Conservation (phyloP, 2,888 invertebrate genomes). For the Euspilapteryx auroguttella region DNA sequence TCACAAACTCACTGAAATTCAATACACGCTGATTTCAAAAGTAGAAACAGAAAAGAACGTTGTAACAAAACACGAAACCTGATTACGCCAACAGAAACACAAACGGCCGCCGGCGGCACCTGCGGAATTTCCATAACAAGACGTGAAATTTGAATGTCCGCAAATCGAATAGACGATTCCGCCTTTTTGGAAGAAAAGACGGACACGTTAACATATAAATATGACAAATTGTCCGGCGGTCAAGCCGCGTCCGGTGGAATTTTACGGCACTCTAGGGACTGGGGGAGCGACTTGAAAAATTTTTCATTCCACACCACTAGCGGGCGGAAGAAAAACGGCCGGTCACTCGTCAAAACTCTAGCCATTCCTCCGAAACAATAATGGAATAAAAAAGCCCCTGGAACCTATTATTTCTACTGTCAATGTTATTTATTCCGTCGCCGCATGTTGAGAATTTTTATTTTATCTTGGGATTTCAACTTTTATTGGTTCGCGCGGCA, state of each 20-base stretch:
- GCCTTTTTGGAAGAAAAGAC: slow-evolving; percentile 60
- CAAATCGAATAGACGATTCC: slow-evolving; percentile 54
- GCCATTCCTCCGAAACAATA: slow-evolving; percentile 62
- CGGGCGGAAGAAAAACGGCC: slow-evolving; percentile 46
- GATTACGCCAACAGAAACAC: slow-evolving; percentile 9
- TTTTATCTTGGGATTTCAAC: slow-evolving; percentile 49
- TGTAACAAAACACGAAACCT: slow-evolving; percentile 9
- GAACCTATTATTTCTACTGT: slow-evolving; percentile 46
- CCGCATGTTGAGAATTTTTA: slow-evolving; percentile 52
- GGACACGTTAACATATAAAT: slow-evolving; percentile 61
- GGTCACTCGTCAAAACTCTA: slow-evolving; percentile 59
- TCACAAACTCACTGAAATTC: too few species aligned
- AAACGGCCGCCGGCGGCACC: slow-evolving; percentile 33
- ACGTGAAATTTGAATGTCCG: slow-evolving; percentile 56
- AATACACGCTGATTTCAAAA: too few species aligned
- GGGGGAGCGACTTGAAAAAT: slow-evolving; percentile 55
- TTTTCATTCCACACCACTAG: slow-evolving; percentile 53
- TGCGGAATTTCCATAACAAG: slow-evolving; percentile 59
- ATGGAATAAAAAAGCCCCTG: slow-evolving; percentile 48
- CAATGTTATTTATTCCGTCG: slow-evolving; percentile 57
- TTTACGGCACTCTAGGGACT: slow-evolving; percentile 56
- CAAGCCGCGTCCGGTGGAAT: slow-evolving; percentile 39
- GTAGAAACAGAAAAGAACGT: too few species aligned
- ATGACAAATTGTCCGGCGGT: slow-evolving; percentile 60
- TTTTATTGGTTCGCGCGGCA: too few species aligned